These are phyloP conservation scores for Ormyrus rosae DNA, from an alignment of 2,888 invertebrate genomes.

Conservation along the genomic window DNA sequence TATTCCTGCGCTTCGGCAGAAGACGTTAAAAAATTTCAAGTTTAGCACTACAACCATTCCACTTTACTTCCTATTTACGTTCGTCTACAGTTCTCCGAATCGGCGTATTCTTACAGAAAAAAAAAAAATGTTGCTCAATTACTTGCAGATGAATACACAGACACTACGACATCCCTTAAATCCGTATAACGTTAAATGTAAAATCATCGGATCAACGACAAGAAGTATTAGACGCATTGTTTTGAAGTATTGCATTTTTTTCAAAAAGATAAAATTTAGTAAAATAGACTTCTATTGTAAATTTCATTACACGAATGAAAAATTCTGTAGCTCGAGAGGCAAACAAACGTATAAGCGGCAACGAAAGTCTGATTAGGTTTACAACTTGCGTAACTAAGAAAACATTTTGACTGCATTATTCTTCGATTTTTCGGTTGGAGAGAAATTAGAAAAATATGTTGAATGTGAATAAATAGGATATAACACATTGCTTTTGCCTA, in stretches of 20 bases:
- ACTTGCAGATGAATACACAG: no score
- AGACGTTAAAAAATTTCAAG: conserved; percentile 79
- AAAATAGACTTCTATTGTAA: no score
- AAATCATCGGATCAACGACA: conserved; percentile 11
- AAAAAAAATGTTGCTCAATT: not conserved
- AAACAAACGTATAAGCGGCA: conserved; percentile 40
- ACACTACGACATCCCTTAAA: no score
- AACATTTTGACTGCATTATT: conserved; percentile 1
- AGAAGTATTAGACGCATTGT: conserved; percentile 17
- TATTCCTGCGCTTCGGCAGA: conserved; percentile 92
- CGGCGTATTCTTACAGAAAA: conserved; percentile 30
- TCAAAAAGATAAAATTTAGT: no score
- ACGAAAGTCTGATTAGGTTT: conserved; percentile 61
- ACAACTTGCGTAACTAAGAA: conserved; percentile 42
- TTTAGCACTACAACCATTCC: not conserved
- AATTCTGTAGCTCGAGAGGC: conserved; percentile 49
- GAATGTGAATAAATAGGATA: no score
- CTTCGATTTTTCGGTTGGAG: not conserved
- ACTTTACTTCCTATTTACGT: not conserved
- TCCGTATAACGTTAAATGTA: no score
- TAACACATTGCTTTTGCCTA: no score
- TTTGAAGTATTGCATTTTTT: no score
- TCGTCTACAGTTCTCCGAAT: conserved; percentile 4
- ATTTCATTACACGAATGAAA: no score
- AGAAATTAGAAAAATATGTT: no score